Evolutionary conservation across 2,888 invertebrate species (phyloP), one percentile per base, ranked within the genome.

Genomic region (Agriopis marginaria): DNA sequence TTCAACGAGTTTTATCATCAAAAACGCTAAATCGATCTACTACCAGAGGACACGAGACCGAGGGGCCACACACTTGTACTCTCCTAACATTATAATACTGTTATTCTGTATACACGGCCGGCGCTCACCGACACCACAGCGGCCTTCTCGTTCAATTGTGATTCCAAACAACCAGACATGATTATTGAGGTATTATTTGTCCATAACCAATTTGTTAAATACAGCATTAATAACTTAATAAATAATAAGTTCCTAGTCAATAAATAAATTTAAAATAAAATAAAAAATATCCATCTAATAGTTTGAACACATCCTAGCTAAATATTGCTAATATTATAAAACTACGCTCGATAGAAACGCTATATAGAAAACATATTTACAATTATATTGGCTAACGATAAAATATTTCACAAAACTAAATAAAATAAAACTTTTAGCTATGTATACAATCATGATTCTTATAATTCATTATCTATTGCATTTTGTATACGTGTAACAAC

Each of bases 291-390:
- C 86, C 83, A 82, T 87, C 86, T 88, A 86, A 82, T 82, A 85
- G 86, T 90, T 89, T 91, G 93, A 93, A 94, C 93, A 92, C 92
- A 91, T 92, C 91, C 92, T 93, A 94, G 89, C 91, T 93, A 93
- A 84, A 87, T 90, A 92, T 91, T 89, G 89, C 91, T 92, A 93
- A 86, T 89, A 85, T 81, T 83, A 84, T 83, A 85, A 78, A 68
- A 66, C 86, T 89, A 89, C 82, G 78, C 81, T 85, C 82, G 84
- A 89, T 92, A 92, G 84, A 91, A 90, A 91, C 87, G 86, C 86
- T 89, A 89, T 77, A 78, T 79, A 80, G 82, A 85, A 88, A 87
- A 87, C 85, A 85, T 82, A 91, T 91, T 86, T 91, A 91, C 91
- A 91, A 82, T 84, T 82, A 32, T 86, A 89, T 87, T 85, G 76